These are phyloP conservation scores for Leptopilina myrica DNA, from an alignment of 2,888 invertebrate species.

Conservation along the genomic window DNA sequence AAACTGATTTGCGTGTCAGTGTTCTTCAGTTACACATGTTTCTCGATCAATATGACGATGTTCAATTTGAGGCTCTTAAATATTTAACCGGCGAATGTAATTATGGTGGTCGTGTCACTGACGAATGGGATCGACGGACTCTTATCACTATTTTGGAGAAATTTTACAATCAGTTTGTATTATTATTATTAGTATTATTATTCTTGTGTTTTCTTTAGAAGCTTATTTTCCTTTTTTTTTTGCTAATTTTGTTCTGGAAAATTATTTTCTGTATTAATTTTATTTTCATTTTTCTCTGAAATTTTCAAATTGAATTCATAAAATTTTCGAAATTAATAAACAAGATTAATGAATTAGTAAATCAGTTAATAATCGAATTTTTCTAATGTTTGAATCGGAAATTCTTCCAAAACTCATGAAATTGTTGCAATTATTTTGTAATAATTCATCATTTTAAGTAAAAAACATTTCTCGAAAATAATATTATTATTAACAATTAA, in stretches of 20 bases:
- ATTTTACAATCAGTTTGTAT: constrained; percentile 86
- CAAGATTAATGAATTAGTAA: too few species aligned
- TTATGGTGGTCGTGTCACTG: constrained; percentile 97
- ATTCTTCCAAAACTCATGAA: too few species aligned
- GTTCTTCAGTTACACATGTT: constrained; percentile 93
- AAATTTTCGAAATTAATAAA: too few species aligned
- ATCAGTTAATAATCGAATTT: too few species aligned
- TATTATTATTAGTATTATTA: background rate
- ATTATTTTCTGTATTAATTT: background rate
- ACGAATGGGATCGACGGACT: constrained; percentile 95
- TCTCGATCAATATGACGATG: constrained; percentile 88
- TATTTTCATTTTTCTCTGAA: background rate
- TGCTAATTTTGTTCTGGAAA: background rate
- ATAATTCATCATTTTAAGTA: too few species aligned
- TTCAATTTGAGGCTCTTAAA: constrained; percentile 90
- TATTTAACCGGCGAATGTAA: constrained; percentile 97
- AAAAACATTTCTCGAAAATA: too few species aligned
- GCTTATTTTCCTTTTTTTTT: too few species aligned
- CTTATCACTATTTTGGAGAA: constrained; percentile 88
- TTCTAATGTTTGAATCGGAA: too few species aligned
- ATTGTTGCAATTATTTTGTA: too few species aligned
- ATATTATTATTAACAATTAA: too few species aligned
- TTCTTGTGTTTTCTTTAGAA: too few species aligned
- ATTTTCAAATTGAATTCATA: background rate
- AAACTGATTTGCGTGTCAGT: constrained; percentile 94